Conservation (phyloP, 1,140 invertebrate genomes). For the Drosophila fuyamai region DNA sequence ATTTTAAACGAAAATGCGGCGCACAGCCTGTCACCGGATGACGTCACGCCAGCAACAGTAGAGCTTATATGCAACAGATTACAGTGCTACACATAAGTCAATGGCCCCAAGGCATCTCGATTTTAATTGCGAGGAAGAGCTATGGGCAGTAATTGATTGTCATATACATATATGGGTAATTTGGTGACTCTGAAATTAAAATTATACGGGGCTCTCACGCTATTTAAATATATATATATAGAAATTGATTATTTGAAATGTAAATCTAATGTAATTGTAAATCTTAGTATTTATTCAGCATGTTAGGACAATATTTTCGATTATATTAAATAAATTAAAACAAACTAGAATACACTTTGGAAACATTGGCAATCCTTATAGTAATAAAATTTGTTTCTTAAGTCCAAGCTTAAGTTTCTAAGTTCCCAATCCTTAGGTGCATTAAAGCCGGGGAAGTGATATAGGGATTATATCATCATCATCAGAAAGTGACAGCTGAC, state of each 20-base stretch:
- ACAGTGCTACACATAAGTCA: constrained; percentile 10
- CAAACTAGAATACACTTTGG: too few relatives aligned
- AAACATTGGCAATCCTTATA: too few relatives aligned
- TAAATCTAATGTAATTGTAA: too few relatives aligned
- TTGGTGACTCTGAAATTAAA: too few relatives aligned
- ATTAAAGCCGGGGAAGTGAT: neutral
- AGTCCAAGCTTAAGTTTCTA: too few relatives aligned
- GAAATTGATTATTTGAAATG: neutral
- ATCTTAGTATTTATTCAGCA: too few relatives aligned
- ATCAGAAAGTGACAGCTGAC: constrained; percentile 34
- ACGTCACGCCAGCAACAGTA: constrained; percentile 9
- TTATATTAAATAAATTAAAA: too few relatives aligned
- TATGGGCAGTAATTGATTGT: constrained; percentile 10
- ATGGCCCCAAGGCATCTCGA: constrained; percentile 2
- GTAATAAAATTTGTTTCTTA: too few relatives aligned
- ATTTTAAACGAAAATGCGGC: neutral
- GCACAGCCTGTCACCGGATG: constrained; percentile 6
- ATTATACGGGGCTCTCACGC: neutral
- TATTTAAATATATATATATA: neutral
- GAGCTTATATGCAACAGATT: constrained; percentile 22
- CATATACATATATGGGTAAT: neutral
- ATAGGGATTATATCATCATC: neutral
- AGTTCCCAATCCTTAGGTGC: constrained; percentile 9
- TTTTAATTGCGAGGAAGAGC: constrained; percentile 14
- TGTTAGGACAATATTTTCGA: too few relatives aligned